Evolutionary conservation across 2,113 vertebrate species (phyloP).

Genomic region (Pristiophorus japonicus): DNA sequence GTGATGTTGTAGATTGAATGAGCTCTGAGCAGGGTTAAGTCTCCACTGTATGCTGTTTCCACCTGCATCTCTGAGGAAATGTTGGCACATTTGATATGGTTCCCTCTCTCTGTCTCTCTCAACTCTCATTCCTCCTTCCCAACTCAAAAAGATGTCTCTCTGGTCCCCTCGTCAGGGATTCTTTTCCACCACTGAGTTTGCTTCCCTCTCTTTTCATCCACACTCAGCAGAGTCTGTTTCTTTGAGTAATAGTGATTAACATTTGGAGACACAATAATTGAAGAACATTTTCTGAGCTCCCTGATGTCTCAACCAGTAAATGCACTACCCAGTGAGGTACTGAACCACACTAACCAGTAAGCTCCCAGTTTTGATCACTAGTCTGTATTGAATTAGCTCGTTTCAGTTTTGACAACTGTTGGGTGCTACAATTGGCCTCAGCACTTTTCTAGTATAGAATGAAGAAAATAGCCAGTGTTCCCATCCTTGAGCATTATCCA

Average conservation of each 20-base stretch:
- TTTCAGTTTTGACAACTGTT: neutral
- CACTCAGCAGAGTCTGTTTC: neutral
- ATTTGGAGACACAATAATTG: neutral
- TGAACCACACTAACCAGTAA: neutral
- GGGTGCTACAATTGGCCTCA: neutral
- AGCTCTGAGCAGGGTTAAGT: neutral
- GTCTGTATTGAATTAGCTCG: neutral
- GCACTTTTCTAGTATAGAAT: neutral
- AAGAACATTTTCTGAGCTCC: neutral
- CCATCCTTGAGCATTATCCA: neutral
- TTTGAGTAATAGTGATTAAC: neutral
- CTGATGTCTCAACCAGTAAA: neutral
- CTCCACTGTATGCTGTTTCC: neutral
- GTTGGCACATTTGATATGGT: neutral
- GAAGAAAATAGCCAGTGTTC: neutral
- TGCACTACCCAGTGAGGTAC: neutral
- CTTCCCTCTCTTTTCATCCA: neutral
- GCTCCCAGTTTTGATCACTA: neutral
- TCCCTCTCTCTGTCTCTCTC: neutral
- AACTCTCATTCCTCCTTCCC: neutral
- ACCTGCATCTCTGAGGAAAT: neutral
- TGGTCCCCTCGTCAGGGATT: neutral
- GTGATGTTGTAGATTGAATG: neutral
- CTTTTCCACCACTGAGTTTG: neutral
- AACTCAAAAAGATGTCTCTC: too few species aligned